phyloP scores from a whole-genome alignment of 2,113 vertebrate genomes.

The Oplegnathus fasciatus region DNA sequence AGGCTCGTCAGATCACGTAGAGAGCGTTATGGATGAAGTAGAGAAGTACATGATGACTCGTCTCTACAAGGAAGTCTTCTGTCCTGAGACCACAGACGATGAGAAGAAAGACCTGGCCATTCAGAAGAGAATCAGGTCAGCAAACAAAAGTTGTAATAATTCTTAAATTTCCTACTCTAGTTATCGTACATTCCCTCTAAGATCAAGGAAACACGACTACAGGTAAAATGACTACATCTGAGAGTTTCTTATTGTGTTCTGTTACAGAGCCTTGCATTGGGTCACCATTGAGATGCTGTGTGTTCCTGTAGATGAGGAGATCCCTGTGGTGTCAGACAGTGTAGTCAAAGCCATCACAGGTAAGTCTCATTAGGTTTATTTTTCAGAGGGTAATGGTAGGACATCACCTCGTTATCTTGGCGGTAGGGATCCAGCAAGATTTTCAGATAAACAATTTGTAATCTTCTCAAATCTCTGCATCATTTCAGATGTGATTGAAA shows the following conservation, averaged over 20 bases:
- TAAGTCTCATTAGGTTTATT: slow-evolving; percentile 50
- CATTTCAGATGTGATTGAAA: slow-evolving; percentile 91
- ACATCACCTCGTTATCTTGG: not conserved
- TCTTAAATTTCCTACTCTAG: not conserved
- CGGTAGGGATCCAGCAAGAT: not conserved
- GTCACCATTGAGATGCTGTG: slow-evolving; percentile 96
- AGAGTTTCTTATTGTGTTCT: not conserved
- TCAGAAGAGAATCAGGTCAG: slow-evolving; percentile 94
- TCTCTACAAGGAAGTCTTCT: slow-evolving; percentile 95
- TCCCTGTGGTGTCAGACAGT: slow-evolving; percentile 93
- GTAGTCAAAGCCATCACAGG: slow-evolving; percentile 98
- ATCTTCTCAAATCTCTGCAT: not conserved
- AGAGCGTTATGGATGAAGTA: slow-evolving; percentile 94
- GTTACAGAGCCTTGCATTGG: slow-evolving; percentile 93
- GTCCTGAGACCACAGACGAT: slow-evolving; percentile 95
- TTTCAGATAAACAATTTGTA: not conserved
- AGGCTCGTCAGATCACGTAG: slow-evolving; percentile 92
- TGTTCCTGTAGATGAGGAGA: slow-evolving; percentile 95
- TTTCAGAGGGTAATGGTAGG: not conserved
- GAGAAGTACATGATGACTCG: slow-evolving; percentile 96
- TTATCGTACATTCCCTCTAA: not conserved
- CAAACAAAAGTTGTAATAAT: not conserved
- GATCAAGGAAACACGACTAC: not conserved
- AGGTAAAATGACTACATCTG: not conserved
- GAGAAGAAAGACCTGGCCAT: slow-evolving; percentile 95